Percentiles rank a stretch among this genome's conserved stretches.
Conservation (phyloP, 1,140 invertebrate genomes). For the Hyphantria cunea region DNA sequence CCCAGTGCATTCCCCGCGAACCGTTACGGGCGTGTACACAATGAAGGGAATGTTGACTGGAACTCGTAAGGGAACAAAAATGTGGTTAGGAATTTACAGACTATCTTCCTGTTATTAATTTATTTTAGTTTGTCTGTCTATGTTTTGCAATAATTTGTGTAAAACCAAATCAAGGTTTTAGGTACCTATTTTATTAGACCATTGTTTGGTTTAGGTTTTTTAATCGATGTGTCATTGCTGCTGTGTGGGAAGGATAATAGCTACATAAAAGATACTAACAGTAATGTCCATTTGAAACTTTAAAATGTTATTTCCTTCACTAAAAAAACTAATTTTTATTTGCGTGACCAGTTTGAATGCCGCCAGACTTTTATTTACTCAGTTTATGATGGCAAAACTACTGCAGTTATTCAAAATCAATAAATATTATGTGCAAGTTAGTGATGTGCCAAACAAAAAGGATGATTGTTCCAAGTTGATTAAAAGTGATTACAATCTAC, state of each 20-base stretch:
- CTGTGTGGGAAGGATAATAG: constrained; percentile 14
- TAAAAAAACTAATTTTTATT: constrained; percentile 19
- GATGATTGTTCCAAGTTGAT: constrained; percentile 37
- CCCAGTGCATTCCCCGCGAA: constrained; percentile 48
- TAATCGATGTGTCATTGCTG: constrained; percentile 7
- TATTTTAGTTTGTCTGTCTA: neutral
- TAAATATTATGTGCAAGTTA: no score
- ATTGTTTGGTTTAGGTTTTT: no score
- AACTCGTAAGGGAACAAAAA: constrained; percentile 45
- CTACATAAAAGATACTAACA: constrained; percentile 23
- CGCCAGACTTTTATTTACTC: constrained; percentile 15
- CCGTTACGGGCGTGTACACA: constrained; percentile 38
- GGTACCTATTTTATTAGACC: no score
- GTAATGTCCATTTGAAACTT: constrained; percentile 11
- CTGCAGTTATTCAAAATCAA: no score
- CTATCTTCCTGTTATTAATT: constrained; percentile 39
- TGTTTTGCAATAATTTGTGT: no score
- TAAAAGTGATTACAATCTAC: constrained; percentile 52
- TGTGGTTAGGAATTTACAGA: constrained; percentile 53
- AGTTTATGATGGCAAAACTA: neutral
- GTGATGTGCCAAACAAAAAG: neutral
- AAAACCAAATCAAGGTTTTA: no score
- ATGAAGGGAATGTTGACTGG: constrained; percentile 37
- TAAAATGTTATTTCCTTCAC: constrained; percentile 18
- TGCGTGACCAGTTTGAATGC: neutral